These are phyloP conservation scores for Thereuonema tuberculata DNA, from an alignment of 1,140 invertebrate species.

Conservation along the genomic window DNA sequence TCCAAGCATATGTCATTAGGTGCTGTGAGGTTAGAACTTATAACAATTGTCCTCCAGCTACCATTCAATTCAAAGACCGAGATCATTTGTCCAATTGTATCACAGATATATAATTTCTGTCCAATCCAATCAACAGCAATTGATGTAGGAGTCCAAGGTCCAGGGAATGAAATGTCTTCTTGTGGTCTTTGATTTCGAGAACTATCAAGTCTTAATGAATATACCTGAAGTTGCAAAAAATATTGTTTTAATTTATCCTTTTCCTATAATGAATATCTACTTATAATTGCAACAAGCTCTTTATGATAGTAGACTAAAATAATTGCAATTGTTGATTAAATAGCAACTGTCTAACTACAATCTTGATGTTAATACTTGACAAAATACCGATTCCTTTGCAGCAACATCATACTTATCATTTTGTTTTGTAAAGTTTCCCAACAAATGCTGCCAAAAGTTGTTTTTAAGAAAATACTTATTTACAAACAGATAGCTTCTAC, in stretches of 20 bases:
- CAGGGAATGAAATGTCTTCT: constrained; percentile 56
- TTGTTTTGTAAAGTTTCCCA: too few species aligned
- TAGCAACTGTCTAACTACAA: too few species aligned
- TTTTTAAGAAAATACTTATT: too few species aligned
- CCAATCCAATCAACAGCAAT: constrained; percentile 95
- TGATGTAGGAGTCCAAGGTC: constrained; percentile 72
- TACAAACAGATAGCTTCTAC: too few species aligned
- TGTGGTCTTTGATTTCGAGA: constrained; percentile 27
- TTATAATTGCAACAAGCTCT: not conserved
- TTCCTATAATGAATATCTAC: not conserved
- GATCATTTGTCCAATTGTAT: constrained; percentile 77
- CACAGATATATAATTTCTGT: constrained; percentile 89
- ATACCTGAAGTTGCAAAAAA: too few species aligned
- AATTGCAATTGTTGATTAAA: too few species aligned
- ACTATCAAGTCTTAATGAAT: constrained; percentile 24
- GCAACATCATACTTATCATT: too few species aligned
- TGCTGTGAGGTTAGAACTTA: constrained; percentile 79
- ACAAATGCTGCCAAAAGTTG: too few species aligned
- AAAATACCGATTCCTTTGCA: too few species aligned
- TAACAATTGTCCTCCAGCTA: constrained; percentile 66
- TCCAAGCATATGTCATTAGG: constrained; percentile 84
- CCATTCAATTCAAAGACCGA: constrained; percentile 83
- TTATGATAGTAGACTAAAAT: too few species aligned
- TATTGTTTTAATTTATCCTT: not conserved
- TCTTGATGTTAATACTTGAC: too few species aligned